A percentile compares a stretch with the other conserved stretches of the same genome.
Evolutionary conservation across 92 coral and sea anemone genomes (phyloP).

Genomic region (Phenganax stokvisi): DNA sequence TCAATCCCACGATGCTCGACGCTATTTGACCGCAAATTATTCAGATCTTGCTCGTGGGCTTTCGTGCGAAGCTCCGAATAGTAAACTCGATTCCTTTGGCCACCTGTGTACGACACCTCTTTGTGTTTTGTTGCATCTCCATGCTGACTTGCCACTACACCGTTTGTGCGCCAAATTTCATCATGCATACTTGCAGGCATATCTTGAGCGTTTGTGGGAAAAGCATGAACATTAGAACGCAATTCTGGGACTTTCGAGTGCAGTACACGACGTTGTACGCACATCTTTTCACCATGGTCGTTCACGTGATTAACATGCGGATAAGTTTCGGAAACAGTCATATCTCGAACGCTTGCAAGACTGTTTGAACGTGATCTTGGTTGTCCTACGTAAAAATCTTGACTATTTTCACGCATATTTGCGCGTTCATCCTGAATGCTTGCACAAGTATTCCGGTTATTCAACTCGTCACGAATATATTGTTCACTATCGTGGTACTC

Average conservation of each 20-base stretch:
- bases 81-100: neutral
- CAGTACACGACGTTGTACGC: neutral
- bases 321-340: neutral
- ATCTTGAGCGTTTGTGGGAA: neutral
- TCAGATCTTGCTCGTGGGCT: neutral
- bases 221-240: neutral
- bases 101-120: neutral
- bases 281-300: neutral
- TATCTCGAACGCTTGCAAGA: neutral
- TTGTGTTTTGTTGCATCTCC: neutral
- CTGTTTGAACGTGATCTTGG: neutral
- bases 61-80: neutral
- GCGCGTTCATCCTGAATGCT: neutral
- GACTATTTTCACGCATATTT: neutral
- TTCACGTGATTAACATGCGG: neutral
- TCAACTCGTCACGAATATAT: neutral
- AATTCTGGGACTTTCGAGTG: neutral
- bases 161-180: conserved; percentile 1
- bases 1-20: neutral
- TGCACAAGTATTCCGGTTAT: neutral
- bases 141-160: neutral
- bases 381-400: neutral
- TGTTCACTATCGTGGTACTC: neutral
- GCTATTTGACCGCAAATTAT: neutral
- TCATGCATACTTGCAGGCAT: neutral